Conservation (phyloP, 1,140 invertebrate species). For the Orius laevigatus region DNA sequence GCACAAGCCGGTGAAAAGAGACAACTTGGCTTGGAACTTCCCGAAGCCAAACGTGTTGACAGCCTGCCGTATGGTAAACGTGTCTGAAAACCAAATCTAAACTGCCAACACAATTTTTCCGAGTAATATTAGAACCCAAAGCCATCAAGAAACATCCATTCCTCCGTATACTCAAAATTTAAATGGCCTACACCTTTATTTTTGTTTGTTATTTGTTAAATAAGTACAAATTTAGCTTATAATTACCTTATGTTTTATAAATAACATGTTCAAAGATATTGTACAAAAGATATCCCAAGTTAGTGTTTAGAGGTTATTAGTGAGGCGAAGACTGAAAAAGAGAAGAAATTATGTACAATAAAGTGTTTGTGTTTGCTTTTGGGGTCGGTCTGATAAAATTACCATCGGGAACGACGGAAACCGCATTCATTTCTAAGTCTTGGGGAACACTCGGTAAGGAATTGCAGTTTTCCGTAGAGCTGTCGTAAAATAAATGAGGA, state of each 20-base stretch:
- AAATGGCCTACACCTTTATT: no score
- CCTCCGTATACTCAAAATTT: neutral
- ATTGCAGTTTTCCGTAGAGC: slow-evolving; percentile 4
- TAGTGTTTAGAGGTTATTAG: no score
- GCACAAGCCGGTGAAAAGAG: slow-evolving; percentile 68
- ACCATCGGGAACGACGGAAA: slow-evolving; percentile 69
- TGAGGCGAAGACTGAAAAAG: no score
- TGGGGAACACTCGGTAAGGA: slow-evolving; percentile 26
- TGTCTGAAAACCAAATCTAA: slow-evolving; percentile 42
- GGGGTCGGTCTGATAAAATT: slow-evolving; percentile 21
- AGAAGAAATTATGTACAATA: no score
- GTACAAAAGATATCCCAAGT: no score
- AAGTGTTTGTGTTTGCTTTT: no score
- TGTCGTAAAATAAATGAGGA: neutral
- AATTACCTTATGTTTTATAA: no score
- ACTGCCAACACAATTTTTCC: neutral
- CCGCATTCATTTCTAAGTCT: slow-evolving; percentile 62
- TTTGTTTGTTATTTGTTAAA: no score
- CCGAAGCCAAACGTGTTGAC: slow-evolving; percentile 93
- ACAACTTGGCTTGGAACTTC: slow-evolving; percentile 84
- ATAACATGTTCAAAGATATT: no score
- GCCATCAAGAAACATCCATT: neutral
- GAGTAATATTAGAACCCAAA: no score
- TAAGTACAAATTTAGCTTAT: no score
- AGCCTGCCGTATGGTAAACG: slow-evolving; percentile 86